These are phyloP conservation scores for Hypomesus transpacificus DNA, from an alignment of 2,113 vertebrate genomes.

Conservation along the genomic window DNA sequence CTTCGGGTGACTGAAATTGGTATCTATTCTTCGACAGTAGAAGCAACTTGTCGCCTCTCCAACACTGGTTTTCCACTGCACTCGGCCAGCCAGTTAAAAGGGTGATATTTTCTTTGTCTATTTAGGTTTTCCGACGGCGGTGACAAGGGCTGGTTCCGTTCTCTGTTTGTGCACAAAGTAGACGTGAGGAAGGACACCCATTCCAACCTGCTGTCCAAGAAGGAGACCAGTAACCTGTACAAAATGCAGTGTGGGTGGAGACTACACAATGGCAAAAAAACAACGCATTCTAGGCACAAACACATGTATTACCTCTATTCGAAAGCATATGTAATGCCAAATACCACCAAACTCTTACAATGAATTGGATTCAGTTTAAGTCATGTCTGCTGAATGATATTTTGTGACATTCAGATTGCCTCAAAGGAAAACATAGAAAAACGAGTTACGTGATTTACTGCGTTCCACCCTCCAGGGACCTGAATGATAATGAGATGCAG, in stretches of 20 bases:
- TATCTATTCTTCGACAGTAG: too few relatives aligned
- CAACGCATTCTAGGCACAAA: too few relatives aligned
- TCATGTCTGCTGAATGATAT: neutral
- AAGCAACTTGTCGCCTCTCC: too few relatives aligned
- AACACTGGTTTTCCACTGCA: too few relatives aligned
- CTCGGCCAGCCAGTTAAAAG: slow-evolving; percentile 1
- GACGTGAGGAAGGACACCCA: slow-evolving; percentile 93
- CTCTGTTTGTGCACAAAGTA: slow-evolving; percentile 89
- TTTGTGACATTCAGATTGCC: slow-evolving; percentile 11
- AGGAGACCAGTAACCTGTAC: slow-evolving; percentile 91
- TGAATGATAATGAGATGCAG: slow-evolving; percentile 18
- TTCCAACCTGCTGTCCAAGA: slow-evolving; percentile 94
- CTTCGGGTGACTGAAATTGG: too few relatives aligned
- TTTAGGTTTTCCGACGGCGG: slow-evolving; percentile 73
- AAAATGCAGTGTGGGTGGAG: slow-evolving; percentile 86
- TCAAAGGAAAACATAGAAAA: slow-evolving; percentile 23
- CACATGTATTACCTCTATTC: slow-evolving; percentile 1
- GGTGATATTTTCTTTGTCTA: slow-evolving; percentile 43
- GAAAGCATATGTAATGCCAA: neutral
- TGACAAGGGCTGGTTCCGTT: slow-evolving; percentile 89
- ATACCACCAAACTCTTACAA: neutral
- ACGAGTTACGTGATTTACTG: slow-evolving; percentile 28
- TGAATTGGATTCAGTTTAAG: neutral
- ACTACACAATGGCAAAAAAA: too few relatives aligned
- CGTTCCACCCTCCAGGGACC: slow-evolving; percentile 16